Evolutionary conservation across 2,113 vertebrate species (phyloP).

Genomic region (Circaetus cinerascens): DNA sequence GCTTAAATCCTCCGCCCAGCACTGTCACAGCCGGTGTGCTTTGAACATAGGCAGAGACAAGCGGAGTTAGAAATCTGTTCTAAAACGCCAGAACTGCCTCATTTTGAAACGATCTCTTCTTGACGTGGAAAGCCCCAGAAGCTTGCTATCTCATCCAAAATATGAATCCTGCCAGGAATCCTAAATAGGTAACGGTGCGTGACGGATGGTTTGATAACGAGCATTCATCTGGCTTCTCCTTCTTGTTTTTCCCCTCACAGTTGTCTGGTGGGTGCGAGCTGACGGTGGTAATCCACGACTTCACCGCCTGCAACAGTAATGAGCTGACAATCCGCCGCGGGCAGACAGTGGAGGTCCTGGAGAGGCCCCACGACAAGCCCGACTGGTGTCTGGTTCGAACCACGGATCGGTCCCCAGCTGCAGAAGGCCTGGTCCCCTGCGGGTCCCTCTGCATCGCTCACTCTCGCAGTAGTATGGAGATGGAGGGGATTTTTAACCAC

Average conservation of each 20-base stretch:
- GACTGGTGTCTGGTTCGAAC: slow-evolving; percentile 98
- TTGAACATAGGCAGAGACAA: neutral
- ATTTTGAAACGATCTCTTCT: neutral
- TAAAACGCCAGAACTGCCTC: neutral
- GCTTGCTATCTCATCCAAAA: neutral
- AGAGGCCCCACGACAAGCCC: slow-evolving; percentile 92
- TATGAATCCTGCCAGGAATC: neutral
- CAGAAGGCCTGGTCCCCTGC: slow-evolving; percentile 93
- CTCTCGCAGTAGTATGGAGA: slow-evolving; percentile 97
- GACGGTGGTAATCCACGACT: slow-evolving; percentile 97
- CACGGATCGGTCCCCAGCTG: slow-evolving; percentile 91
- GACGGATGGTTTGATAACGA: neutral
- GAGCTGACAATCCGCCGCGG: slow-evolving; percentile 94
- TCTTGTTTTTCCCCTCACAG: slow-evolving; percentile 67
- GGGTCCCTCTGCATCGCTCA: slow-evolving; percentile 97
- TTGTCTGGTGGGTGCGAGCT: slow-evolving; percentile 97
- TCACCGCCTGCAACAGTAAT: slow-evolving; percentile 93
- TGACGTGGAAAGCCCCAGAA: neutral
- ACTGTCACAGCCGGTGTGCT: neutral
- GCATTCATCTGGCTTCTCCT: slow-evolving; percentile 7
- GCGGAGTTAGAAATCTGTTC: neutral
- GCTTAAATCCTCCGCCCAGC: slow-evolving; percentile 45
- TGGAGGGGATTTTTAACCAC: slow-evolving; percentile 99
- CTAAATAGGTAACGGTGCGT: neutral
- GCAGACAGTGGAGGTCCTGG: slow-evolving; percentile 96